These are phyloP conservation scores for Exocentrus adspersus DNA, from an alignment of 2,888 invertebrate genomes.

Conservation along the genomic window DNA sequence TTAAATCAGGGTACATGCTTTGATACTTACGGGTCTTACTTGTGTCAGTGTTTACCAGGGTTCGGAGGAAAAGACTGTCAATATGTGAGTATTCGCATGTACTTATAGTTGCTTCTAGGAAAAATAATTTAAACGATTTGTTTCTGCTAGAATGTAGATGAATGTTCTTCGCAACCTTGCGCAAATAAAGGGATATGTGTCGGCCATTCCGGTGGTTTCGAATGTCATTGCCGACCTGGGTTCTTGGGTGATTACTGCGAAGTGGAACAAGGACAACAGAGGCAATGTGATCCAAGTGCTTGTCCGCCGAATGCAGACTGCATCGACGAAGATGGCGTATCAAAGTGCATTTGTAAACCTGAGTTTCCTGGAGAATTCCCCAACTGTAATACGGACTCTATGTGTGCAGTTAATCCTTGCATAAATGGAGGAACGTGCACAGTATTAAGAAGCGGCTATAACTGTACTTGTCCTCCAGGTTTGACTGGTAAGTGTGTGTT, in stretches of 20 bases:
- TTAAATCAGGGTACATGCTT: conserved; percentile 80
- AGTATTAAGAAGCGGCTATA: conserved; percentile 68
- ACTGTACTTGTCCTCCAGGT: conserved; percentile 77
- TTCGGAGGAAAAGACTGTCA: conserved; percentile 85
- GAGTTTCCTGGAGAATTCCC: conserved; percentile 68
- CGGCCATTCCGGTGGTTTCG: conserved; percentile 67
- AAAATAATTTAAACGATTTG: no score
- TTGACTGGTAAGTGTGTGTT: conserved; percentile 71
- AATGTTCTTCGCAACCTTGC: conserved; percentile 71
- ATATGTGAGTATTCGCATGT: conserved; percentile 66
- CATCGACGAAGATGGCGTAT: conserved; percentile 60
- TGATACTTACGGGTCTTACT: conserved; percentile 83
- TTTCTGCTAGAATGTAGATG: conserved; percentile 68
- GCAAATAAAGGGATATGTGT: conserved; percentile 70
- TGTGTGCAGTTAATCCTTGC: conserved; percentile 78
- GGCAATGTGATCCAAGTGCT: conserved; percentile 65
- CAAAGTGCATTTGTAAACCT: conserved; percentile 73
- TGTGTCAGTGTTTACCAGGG: conserved; percentile 82
- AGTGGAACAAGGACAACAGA: conserved; percentile 61
- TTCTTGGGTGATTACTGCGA: conserved; percentile 68
- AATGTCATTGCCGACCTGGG: conserved; percentile 68
- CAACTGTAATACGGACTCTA: conserved; percentile 64
- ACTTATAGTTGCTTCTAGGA: no score
- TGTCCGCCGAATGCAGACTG: conserved; percentile 78
- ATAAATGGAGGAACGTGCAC: conserved; percentile 79